Evolutionary conservation across 2,113 vertebrate species (phyloP).

Genomic region (Hyperopisus bebe): DNA sequence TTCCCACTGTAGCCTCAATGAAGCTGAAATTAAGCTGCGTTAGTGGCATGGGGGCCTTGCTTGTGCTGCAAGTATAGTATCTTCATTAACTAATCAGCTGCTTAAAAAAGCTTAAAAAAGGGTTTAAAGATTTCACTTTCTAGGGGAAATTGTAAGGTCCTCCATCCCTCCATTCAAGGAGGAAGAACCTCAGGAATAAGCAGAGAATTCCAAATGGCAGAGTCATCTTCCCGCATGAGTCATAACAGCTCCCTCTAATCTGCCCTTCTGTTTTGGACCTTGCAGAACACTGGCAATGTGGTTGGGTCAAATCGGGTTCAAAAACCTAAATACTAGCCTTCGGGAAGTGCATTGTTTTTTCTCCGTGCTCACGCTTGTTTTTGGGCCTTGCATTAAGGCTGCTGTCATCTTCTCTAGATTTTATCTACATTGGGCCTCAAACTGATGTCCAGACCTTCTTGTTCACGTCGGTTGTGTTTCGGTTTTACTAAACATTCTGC

Average conservation of each 20-base stretch:
- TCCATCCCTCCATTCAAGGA: background rate
- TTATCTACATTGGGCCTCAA: background rate
- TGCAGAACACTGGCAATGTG: background rate
- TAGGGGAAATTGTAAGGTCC: background rate
- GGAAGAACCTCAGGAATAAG: background rate
- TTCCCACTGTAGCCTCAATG: background rate
- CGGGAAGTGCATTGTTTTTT: background rate
- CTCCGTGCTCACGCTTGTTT: background rate
- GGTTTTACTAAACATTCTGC: background rate
- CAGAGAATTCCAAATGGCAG: background rate
- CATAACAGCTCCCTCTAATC: background rate
- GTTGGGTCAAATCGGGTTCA: background rate
- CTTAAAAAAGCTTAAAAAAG: too few species aligned
- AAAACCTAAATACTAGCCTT: background rate
- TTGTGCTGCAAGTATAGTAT: background rate
- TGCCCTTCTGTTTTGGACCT: background rate
- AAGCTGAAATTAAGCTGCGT: background rate
- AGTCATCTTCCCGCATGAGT: background rate
- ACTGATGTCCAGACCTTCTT: background rate
- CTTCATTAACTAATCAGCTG: background rate
- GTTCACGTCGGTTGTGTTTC: background rate
- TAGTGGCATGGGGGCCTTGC: background rate
- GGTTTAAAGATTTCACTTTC: background rate
- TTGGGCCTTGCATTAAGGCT: background rate
- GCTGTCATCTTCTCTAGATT: background rate